phyloP scores from a whole-genome alignment of 2,113 vertebrate genomes.

The Myodes glareolus region DNA sequence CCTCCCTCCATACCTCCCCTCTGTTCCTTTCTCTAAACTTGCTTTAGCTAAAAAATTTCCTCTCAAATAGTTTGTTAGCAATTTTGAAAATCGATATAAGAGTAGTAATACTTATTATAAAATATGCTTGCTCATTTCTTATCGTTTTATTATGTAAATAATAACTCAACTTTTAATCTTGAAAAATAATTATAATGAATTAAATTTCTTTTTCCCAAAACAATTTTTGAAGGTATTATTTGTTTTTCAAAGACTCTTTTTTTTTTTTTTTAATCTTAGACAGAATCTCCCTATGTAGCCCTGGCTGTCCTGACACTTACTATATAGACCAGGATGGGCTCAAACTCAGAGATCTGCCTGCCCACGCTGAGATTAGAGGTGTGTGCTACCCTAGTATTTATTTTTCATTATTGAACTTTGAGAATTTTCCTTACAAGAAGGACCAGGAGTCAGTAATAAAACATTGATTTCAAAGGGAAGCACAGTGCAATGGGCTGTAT shows the following conservation, averaged over 20 bases:
- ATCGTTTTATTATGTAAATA: conserved; percentile 80
- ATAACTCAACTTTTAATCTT: conserved; percentile 84
- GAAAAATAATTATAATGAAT: conserved; percentile 84
- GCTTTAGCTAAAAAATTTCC: neutral
- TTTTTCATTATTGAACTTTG: conserved; percentile 82
- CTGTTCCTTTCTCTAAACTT: neutral
- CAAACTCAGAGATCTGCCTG: neutral
- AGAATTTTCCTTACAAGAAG: conserved; percentile 82
- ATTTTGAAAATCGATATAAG: conserved; percentile 71
- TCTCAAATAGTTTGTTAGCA: conserved; percentile 78
- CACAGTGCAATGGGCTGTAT: neutral
- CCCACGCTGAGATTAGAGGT: neutral
- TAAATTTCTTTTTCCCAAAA: conserved; percentile 76
- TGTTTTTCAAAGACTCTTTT: conserved; percentile 47
- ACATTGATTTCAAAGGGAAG: conserved; percentile 34
- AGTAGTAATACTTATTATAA: conserved; percentile 70
- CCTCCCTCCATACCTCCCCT: neutral
- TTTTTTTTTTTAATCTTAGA: neutral
- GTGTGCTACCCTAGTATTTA: conserved; percentile 78
- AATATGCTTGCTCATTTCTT: conserved; percentile 81
- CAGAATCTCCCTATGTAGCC: neutral
- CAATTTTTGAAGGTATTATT: conserved; percentile 82
- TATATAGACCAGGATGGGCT: neutral
- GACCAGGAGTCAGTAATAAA: conserved; percentile 78
- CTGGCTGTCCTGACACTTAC: neutral